Evolutionary conservation across 2,888 invertebrate genomes (phyloP), one percentile per base, ranked within the genome.

Genomic region (Dryomyza anilis): DNA sequence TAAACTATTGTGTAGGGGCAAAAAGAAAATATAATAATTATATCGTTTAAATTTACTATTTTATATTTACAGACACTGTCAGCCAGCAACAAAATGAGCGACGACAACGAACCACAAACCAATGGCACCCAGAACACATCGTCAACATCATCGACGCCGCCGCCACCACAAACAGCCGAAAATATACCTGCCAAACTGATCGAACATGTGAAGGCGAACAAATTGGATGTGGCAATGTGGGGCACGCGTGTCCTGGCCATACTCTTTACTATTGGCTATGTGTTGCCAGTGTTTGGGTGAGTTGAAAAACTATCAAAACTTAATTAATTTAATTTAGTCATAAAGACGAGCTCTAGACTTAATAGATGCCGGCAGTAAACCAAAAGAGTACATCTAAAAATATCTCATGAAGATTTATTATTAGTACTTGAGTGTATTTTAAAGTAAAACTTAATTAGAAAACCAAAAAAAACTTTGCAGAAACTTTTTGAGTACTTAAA

Each of bases 241-340:
- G 87, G 89, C 16, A 92, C 95, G 36, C 86, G 98, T 74, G 81
- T 96, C 25, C 86, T 94, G 65, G 93, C 95, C 1, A 88, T 98
- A 27, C 78, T 94, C 16, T 96, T 93, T 81, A 90, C 94, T 16
- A 79, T 94, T 73, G 89, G 90, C 77, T 98, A 96, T 84, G 85
- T 96, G 57, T 81, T 97, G 75, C 96, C 96, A 62, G 82, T 96
- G 73, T 92, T 96, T 84, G 92, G 94, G 94, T 96, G 85, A 87
- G 90, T 86, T 55, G 19, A 64, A 36, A 58, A 2, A 21, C 16
- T 45, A 2, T n/a, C 45, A n/a, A 3, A 2, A 2, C n/a, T 3
- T 2, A 36, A 36, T 2, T n/a, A 36, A 36, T 36, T 36, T 30
- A 30, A 39, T 46, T 27, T 60, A 10, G n/a, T n/a, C n/a, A n/a